A percentile compares a stretch with the other conserved stretches of the same genome.
Evolutionary conservation across 2,797 vertebrate species (phyloP).

Genomic region (Onychomys leucogaster): DNA sequence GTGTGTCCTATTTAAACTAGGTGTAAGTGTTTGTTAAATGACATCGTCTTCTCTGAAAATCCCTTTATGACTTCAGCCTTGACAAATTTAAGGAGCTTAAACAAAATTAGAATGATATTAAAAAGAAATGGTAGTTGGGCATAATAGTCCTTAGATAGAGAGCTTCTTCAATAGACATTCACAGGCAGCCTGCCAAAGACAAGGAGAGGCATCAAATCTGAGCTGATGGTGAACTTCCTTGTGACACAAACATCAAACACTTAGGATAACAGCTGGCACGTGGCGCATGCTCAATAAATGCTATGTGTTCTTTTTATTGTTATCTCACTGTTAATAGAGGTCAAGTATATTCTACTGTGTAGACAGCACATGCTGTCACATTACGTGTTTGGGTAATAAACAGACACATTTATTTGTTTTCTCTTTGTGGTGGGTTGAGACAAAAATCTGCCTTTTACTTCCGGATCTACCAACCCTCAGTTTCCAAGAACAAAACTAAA

Average conservation of each 20-base stretch:
- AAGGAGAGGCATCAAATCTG: not conserved
- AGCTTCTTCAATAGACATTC: not conserved
- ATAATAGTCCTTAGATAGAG: not conserved
- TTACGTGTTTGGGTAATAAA: not conserved
- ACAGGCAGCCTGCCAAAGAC: not conserved
- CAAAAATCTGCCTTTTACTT: conserved; percentile 4
- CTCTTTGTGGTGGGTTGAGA: not conserved
- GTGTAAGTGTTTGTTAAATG: not conserved
- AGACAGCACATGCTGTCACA: not conserved
- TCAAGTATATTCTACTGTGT: not conserved
- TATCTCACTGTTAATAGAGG: not conserved
- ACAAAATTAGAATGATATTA: not conserved
- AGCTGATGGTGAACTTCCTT: not conserved
- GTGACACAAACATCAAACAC: not conserved
- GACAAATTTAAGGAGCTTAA: not conserved
- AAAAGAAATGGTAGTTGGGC: not conserved
- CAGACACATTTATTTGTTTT: not conserved
- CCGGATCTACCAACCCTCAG: not conserved
- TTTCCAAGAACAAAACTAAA: conserved; percentile 7
- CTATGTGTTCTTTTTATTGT: not conserved
- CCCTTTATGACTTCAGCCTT: not conserved
- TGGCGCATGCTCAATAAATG: not conserved
- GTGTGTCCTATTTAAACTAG: not conserved
- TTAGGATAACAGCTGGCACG: not conserved
- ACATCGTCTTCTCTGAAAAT: not conserved